Conservation (phyloP, 1,140 invertebrate species). For the Rhizoglyphus robini region DNA sequence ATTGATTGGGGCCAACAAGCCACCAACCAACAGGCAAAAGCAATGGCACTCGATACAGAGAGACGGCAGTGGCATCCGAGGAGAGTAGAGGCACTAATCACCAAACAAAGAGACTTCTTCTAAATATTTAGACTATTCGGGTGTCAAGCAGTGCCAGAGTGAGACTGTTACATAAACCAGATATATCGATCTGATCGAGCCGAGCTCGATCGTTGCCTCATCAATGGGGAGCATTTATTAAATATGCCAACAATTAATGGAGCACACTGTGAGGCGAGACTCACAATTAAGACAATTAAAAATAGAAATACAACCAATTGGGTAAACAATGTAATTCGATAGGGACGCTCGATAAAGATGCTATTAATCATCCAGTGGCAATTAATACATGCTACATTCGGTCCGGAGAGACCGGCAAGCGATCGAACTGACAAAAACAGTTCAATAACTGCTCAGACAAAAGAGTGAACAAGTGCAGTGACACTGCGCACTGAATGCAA, state of each 20-base stretch:
- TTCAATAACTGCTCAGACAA: too few species aligned
- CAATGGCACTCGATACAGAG: too few species aligned
- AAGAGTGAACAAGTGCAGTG: too few species aligned
- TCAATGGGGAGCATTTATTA: background rate
- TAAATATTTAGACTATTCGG: slow-evolving; percentile 8
- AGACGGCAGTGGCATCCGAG: too few species aligned
- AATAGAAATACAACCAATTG: slow-evolving; percentile 2
- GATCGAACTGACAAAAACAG: too few species aligned
- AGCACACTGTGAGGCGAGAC: background rate
- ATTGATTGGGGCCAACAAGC: background rate
- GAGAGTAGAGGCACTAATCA: background rate
- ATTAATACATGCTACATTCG: too few species aligned
- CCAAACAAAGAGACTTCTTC: slow-evolving; percentile 3
- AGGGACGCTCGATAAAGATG: background rate
- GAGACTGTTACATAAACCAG: slow-evolving; percentile 12
- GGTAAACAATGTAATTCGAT: slow-evolving; percentile 13
- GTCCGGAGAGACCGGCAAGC: too few species aligned
- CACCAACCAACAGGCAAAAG: background rate
- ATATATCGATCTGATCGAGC: slow-evolving; percentile 1
- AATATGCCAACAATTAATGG: background rate
- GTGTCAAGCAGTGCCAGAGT: too few species aligned
- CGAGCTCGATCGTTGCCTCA: background rate
- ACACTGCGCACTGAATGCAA: too few species aligned
- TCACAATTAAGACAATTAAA: slow-evolving; percentile 11
- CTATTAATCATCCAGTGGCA: slow-evolving; percentile 2